Evolutionary conservation across 2,113 vertebrate genomes (phyloP).

Genomic region (Gopherus evgoodei): DNA sequence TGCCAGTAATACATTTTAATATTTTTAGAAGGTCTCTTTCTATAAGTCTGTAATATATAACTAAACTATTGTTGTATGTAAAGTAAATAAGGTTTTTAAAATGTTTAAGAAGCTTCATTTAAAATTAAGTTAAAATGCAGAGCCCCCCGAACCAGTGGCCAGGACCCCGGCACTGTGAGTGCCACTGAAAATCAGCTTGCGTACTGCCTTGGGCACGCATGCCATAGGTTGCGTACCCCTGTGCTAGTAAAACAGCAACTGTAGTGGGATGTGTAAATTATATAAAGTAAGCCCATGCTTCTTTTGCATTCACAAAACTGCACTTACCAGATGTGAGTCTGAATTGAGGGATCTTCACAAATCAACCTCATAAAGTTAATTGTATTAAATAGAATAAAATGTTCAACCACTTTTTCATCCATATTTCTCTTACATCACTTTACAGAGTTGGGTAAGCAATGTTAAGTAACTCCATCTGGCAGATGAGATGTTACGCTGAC

Average conservation of each 20-base stretch:
- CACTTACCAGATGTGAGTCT: neutral
- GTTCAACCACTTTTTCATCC: neutral
- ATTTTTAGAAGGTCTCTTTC: too few relatives aligned
- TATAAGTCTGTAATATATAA: too few relatives aligned
- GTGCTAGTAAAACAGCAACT: neutral
- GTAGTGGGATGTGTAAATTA: neutral
- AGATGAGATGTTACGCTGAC: neutral
- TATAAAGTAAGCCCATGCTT: neutral
- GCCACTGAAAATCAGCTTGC: too few relatives aligned
- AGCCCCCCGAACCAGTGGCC: too few relatives aligned
- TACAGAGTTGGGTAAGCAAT: neutral
- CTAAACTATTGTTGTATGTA: too few relatives aligned
- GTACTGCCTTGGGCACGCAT: too few relatives aligned
- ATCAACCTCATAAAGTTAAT: neutral
- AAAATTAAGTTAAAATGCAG: too few relatives aligned
- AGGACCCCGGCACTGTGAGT: too few relatives aligned
- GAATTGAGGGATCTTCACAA: neutral
- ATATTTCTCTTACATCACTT: neutral
- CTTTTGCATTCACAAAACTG: neutral
- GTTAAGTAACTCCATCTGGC: neutral
- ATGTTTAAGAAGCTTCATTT: too few relatives aligned
- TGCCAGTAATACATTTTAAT: too few relatives aligned
- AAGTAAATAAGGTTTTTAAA: too few relatives aligned
- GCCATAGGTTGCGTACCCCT: neutral
- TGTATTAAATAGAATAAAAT: neutral